Conservation (phyloP, 2,113 vertebrate species). For the Oplegnathus fasciatus region DNA sequence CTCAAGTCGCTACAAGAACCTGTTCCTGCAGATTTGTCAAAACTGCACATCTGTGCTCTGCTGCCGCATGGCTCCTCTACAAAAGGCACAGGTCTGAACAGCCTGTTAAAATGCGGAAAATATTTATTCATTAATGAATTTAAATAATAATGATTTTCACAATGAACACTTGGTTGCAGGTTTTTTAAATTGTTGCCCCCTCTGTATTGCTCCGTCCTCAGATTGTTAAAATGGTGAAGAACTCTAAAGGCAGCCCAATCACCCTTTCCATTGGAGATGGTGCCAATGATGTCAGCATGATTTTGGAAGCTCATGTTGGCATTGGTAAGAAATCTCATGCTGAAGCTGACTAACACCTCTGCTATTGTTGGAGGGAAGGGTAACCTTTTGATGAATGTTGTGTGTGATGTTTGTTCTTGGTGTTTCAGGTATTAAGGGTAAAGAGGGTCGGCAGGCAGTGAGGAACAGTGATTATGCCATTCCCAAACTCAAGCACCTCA, state of each 20-base stretch:
- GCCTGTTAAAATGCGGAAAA: not conserved
- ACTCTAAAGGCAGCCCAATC: conserved; percentile 93
- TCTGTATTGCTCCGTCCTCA: conserved; percentile 59
- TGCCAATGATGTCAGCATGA: conserved; percentile 99
- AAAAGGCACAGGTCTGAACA: conserved; percentile 94
- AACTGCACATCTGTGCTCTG: conserved; percentile 96
- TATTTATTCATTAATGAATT: not conserved
- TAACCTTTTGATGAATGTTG: not conserved
- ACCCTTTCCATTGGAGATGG: conserved; percentile 96
- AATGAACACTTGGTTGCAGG: not conserved
- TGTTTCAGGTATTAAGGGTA: conserved; percentile 94
- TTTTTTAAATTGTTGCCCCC: not conserved
- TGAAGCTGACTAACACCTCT: not conserved
- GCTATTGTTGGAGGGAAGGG: not conserved
- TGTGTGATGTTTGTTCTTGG: not conserved
- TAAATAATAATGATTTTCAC: not conserved
- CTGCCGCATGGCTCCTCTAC: conserved; percentile 97
- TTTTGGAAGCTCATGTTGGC: conserved; percentile 98
- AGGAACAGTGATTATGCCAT: conserved; percentile 98
- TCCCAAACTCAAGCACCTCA: conserved; percentile 97
- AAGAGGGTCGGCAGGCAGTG: conserved; percentile 96
- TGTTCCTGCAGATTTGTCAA: conserved; percentile 96
- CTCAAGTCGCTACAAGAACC: conserved; percentile 90
- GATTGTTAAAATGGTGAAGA: conserved; percentile 99
- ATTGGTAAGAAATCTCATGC: conserved; percentile 89